Base-by-base conservation (phyloP, 2,113 vertebrate genomes). In the Tetraodon nigroviridis region DNA sequence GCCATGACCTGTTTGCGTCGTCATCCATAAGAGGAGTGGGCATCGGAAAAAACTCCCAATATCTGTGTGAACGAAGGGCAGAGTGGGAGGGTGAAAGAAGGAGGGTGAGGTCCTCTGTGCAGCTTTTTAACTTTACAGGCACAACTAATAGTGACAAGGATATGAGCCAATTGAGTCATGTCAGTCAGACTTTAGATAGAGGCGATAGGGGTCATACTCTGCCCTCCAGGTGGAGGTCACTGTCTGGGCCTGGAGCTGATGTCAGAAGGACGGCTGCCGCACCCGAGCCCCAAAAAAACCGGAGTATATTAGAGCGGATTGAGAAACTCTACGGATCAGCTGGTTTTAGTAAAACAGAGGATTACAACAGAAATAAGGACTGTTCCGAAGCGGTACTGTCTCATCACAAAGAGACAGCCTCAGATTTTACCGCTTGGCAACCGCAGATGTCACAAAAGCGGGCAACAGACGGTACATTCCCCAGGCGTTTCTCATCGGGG, bases 271-370 rank as follows among this genome's bases (percentile, higher is more conserved):
- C 60, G 54, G 21, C 60, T 49, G 4, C 53, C 19, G 65, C 58
- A 0, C 13, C 54, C 15, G 82, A 81, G 32, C 18, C 79, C 11
- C 78, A 72, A 59, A 75, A 81, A 62, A 82, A 85, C 51, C 78
- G 84, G 59, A 84, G 81, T 44, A 90, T 89, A 63, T 27, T 22
- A 54, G 83, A 88, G 46, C 70, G 89, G 21, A 90, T 90, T 40
- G 75, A 89, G 51, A 89, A 81, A 60, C 86, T 90, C 6, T 89
- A 67, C 11, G 67, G 76, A 7, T 60, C 71, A 18, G 56, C 62
- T 42, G 67, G 55, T 46, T 45, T 64, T 17, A 54, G 74, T 50
- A 66, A 84, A 76, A 37, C 16, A 0, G 64, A 70, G 11, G 78
- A 79, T 54, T 64, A n/a, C 6, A 55, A 6, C 42, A 73, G n/a